Conservation (phyloP, 2,113 vertebrate species). For the Aix galericulata region DNA sequence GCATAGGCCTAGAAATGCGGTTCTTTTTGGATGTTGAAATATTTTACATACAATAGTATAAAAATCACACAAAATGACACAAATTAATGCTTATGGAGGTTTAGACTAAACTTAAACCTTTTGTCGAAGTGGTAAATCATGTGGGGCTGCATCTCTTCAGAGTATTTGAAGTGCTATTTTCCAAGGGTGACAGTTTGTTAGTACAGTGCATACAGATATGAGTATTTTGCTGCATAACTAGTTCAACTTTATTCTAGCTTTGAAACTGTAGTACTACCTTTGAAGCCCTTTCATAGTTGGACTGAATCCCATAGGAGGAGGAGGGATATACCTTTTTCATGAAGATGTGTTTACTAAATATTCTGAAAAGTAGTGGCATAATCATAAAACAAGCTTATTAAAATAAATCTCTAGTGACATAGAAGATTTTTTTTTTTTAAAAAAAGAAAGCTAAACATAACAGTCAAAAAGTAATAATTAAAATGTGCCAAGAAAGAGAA, state of each 20-base stretch:
- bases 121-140: not conserved
- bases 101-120: not conserved
- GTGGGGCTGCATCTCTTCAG: not conserved
- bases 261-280: not conserved
- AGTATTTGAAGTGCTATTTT: not conserved
- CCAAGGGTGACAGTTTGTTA: not conserved
- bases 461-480: not conserved
- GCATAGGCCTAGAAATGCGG: not conserved
- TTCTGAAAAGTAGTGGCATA: not conserved
- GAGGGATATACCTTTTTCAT: not conserved
- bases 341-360: not conserved
- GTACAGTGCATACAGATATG: not conserved
- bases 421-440: not conserved
- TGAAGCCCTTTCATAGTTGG: not conserved
- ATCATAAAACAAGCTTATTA: not conserved
- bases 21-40: not conserved
- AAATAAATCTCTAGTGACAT: not conserved
- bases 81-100: not conserved
- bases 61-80: not conserved
- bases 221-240: too few species aligned
- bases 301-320: not conserved
- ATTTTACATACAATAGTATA: not conserved
- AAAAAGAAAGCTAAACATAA: not conserved
- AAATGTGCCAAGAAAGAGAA: not conserved
- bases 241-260: not conserved